Base-by-base conservation (phyloP, 1,140 invertebrate species). In the Luehdorfia chinensis region DNA sequence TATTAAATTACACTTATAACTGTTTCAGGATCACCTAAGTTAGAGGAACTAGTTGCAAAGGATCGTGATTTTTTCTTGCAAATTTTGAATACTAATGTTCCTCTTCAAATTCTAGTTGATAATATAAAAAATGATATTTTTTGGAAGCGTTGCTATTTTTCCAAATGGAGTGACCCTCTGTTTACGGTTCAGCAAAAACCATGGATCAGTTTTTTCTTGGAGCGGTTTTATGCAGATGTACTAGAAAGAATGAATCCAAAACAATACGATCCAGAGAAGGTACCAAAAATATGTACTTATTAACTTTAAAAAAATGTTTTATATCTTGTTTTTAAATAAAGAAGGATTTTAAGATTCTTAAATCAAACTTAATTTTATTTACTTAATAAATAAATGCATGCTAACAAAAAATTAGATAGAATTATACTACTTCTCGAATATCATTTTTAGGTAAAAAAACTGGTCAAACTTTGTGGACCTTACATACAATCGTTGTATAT, bases 171-270 rank as follows among this genome's bases (percentile, higher is more conserved):
- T 4, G 71, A 77, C 66, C 65, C 56, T 37, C 65, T 75, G 16
- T 30, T 64, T 43, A 28, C 66, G 30, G 36, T 54, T 14, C 50
- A 70, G 45, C 50, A 71, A 34, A 87, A 80, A 60, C 75, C 63
- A 41, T 88, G 87, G 87, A 84, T 87, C 15, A 77, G 78, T 52
- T 55, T 77, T 47, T 88, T 78, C 51, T 75, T 88, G 66, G 87
- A 88, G 68, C 66, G 59, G 36, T 67, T 87, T 67, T 79, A 84
- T 31, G 69, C 76, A 4, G 77, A 87, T 53, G 68, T 80, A 50
- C 73, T 88, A 45, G 86, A 88, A 68, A 85, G 83, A 53, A 71
- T 87, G 63, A 85, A 86, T 68, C 86, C 86, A 19, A 70, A 79
- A 25, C 59, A 79, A 34, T 88, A 88, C 47, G 81, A 88, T 49